These are phyloP conservation scores for Poecilia gillii DNA, from an alignment of 2,797 vertebrate genomes.

Conservation along the genomic window DNA sequence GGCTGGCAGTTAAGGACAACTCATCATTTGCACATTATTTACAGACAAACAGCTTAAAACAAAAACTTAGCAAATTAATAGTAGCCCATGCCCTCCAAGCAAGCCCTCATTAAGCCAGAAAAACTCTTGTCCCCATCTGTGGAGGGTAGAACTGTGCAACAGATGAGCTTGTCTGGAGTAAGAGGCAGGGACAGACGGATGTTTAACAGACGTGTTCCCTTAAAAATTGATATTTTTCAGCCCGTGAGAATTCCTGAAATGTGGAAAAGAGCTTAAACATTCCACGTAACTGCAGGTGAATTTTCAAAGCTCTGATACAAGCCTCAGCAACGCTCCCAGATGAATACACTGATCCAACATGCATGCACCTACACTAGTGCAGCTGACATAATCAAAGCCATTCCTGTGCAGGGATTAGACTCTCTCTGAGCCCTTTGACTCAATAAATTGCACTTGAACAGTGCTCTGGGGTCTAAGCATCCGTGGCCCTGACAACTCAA, in stretches of 20 bases:
- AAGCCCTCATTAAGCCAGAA: conserved; percentile 59
- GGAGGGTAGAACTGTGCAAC: conserved; percentile 27
- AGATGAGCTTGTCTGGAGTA: conserved; percentile 41
- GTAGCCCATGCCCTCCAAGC: conserved; percentile 36
- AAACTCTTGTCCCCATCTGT: conserved; percentile 29
- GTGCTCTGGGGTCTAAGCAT: conserved; percentile 59
- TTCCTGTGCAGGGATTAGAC: conserved; percentile 63
- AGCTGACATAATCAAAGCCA: conserved; percentile 67
- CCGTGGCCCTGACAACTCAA: conserved; percentile 64
- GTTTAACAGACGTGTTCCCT: neutral
- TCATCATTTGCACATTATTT: conserved; percentile 73
- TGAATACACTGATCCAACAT: conserved; percentile 59
- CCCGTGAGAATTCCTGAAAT: neutral
- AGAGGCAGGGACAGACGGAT: conserved; percentile 26
- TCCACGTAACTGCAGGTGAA: conserved; percentile 5
- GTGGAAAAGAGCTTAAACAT: conserved; percentile 9
- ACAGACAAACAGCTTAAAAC: conserved; percentile 70
- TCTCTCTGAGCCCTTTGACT: conserved; percentile 64
- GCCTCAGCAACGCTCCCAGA: conserved; percentile 36
- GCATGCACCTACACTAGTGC: conserved; percentile 58
- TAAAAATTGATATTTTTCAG: neutral
- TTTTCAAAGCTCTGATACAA: conserved; percentile 43
- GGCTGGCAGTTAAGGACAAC: conserved; percentile 47
- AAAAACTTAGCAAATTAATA: conserved; percentile 72
- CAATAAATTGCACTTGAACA: conserved; percentile 66